Base-by-base conservation (phyloP, 2,113 vertebrate species). In the Atlantisia rogersi region DNA sequence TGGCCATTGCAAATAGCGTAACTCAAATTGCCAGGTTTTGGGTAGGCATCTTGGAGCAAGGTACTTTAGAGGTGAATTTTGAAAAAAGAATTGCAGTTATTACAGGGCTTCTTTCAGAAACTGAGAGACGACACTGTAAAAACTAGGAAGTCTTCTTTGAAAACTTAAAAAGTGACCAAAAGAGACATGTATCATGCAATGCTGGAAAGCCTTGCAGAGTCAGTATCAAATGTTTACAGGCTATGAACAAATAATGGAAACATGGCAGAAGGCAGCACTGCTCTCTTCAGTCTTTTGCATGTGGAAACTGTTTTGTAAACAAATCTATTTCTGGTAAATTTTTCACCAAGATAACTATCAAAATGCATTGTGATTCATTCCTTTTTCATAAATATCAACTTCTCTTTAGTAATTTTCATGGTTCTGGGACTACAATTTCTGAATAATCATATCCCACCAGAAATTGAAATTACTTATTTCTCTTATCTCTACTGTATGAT, bases 281-380 rank as follows among this genome's bases (percentile, higher is more conserved):
- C 46, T 78, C 75, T 67, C 73, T 52, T 74, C 42, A 60, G 52
- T 60, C 39, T 88, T 68, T 62, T 77, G 13, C 14, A 44, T 4
- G 76, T 21, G 90, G 71, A 70, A 90, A 39, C 32, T 78, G 56
- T 71, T 95, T 48, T 44, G 65, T 91, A 94, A 92, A 86, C 68
- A 90, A 94, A 92, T 78, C 58, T 94, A 83, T 92, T 93, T 79
- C 76, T 86, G 48, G 48, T 78, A 84, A 4, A 15, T 67, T 91
- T 92, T 68, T n/a, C 53, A 92, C 56, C 52, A 89, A 67, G 69
- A 15, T 69, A 58, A 75, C 56, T 82, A 71, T 15, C 55, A 76
- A 82, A 89, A 75, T 79, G 77, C 16, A 71, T 28, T 4, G 2
- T 6, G 12, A 93, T 88, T 81, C 3, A 55, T 84, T 92, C 67